phyloP scores from a whole-genome alignment of 2,113 vertebrate species.

The Microtus pennsylvanicus region DNA sequence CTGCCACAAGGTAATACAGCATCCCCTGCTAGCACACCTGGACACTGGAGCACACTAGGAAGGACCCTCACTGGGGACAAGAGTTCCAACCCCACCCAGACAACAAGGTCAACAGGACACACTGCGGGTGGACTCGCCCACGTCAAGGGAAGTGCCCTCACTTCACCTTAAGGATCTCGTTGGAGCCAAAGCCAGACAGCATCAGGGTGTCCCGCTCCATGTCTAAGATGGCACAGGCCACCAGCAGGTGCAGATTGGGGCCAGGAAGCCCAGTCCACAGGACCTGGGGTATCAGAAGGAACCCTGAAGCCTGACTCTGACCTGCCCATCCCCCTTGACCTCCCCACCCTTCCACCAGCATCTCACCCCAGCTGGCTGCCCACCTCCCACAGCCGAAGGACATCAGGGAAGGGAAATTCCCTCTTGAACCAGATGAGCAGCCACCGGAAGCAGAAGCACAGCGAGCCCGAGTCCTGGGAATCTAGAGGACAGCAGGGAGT shows the following conservation, averaged over 20 bases:
- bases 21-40: neutral
- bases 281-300: slow-evolving; percentile 84
- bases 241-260: slow-evolving; percentile 93
- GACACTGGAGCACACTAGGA: neutral
- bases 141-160: neutral
- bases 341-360: neutral
- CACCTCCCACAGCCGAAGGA: slow-evolving; percentile 95
- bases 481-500: slow-evolving; percentile 61
- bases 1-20: neutral
- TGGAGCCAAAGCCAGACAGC: slow-evolving; percentile 93
- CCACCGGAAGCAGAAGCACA: slow-evolving; percentile 93
- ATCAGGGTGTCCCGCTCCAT: slow-evolving; percentile 93
- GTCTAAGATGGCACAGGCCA: slow-evolving; percentile 93
- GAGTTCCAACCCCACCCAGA: neutral
- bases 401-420: slow-evolving; percentile 94
- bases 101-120: too few species aligned
- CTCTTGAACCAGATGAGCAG: slow-evolving; percentile 97
- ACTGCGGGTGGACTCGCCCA: too few species aligned
- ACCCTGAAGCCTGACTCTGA: neutral
- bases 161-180: slow-evolving; percentile 94
- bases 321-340: neutral
- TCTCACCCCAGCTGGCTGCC: neutral
- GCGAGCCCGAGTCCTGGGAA: slow-evolving; percentile 85
- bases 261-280: slow-evolving; percentile 93
- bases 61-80: neutral